Conservation (phyloP, 2,797 vertebrate genomes). For the Gallirallus australis region DNA sequence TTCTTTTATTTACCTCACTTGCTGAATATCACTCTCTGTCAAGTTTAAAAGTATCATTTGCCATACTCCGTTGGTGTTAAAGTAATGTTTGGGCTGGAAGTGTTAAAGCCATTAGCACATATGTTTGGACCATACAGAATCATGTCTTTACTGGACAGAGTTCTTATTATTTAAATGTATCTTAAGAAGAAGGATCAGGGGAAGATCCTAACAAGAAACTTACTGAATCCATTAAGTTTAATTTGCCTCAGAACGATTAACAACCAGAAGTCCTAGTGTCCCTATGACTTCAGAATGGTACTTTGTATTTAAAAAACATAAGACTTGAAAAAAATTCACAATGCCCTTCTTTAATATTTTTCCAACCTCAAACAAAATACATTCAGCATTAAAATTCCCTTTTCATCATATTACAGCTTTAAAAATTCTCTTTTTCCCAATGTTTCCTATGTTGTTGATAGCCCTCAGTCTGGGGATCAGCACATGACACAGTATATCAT, state of each 20-base stretch:
- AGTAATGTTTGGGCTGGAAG: not conserved
- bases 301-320: not conserved
- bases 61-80: not conserved
- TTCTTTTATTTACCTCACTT: not conserved
- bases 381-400: not conserved
- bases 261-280: not conserved
- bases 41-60: not conserved
- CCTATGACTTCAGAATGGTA: not conserved
- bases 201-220: not conserved
- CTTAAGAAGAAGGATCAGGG: not conserved
- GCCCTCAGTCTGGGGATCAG: fast-evolving
- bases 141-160: fast-evolving
- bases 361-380: not conserved
- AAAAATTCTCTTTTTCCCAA: not conserved
- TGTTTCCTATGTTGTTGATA: not conserved
- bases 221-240: not conserved
- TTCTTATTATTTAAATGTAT: not conserved
- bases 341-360: not conserved
- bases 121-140: not conserved
- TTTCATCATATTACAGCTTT: not conserved
- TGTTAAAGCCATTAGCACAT: not conserved
- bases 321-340: not conserved
- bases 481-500: not conserved
- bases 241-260: not conserved
- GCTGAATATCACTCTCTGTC: not conserved